Conservation (phyloP, 2,113 vertebrate species). For the Pollimyrus isidori region DNA sequence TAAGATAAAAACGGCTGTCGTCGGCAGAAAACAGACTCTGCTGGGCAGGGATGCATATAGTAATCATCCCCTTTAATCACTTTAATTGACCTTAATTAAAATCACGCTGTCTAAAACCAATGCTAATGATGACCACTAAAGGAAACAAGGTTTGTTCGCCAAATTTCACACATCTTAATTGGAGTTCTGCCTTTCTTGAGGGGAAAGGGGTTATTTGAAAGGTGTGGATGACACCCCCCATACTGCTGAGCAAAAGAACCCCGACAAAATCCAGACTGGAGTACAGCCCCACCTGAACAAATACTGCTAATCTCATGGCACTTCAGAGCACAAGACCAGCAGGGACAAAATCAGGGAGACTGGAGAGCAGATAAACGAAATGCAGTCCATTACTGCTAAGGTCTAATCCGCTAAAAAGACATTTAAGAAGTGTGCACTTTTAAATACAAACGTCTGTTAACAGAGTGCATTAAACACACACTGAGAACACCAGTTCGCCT, state of each 20-base stretch:
- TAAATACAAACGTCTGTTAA: background rate
- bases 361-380: background rate
- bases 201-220: background rate
- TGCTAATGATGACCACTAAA: background rate
- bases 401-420: background rate
- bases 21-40: background rate
- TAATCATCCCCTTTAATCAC: constrained; percentile 13
- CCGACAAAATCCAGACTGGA: background rate
- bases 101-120: background rate
- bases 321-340: background rate
- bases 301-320: background rate
- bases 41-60: background rate
- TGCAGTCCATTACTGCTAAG: background rate
- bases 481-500: background rate
- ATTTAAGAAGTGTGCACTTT: background rate
- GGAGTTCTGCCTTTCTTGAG: background rate
- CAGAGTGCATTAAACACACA: background rate
- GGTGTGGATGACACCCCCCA: background rate
- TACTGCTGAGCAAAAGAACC: background rate
- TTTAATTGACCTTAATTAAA: constrained; percentile 8
- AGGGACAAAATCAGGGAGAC: background rate
- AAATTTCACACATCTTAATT: constrained; percentile 1
- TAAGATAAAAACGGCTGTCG: background rate
- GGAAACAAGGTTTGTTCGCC: background rate
- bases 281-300: constrained; percentile 15